Percentiles rank a stretch among this genome's conserved stretches.
These are phyloP conservation scores for Agrotis exclamationis DNA, from an alignment of 2,888 invertebrate genomes.

Conservation along the genomic window DNA sequence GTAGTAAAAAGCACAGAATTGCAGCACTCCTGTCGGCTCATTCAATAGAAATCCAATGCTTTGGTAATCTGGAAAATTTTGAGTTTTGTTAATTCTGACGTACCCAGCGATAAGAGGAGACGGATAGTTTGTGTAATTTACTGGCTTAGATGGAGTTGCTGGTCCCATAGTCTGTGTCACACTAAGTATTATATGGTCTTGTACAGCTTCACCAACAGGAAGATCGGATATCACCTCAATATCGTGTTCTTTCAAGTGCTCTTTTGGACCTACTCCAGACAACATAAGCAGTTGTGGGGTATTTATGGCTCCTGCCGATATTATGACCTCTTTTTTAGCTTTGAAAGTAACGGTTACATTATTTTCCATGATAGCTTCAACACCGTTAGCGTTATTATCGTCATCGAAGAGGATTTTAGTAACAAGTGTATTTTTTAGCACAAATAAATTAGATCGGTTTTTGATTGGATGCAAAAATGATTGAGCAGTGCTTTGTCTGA, in stretches of 20 bases:
- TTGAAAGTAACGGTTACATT: constrained; percentile 66
- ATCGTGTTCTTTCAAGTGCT: constrained; percentile 73
- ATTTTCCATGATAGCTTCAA: constrained; percentile 74
- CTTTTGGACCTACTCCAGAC: constrained; percentile 86
- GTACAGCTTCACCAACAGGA: constrained; percentile 84
- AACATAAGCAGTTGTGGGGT: constrained; percentile 86
- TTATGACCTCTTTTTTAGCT: constrained; percentile 85
- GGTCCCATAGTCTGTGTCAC: constrained; percentile 62
- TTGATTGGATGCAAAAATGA: constrained; percentile 81
- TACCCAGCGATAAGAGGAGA: constrained; percentile 64
- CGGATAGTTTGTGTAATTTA: constrained; percentile 68
- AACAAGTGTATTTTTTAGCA: constrained; percentile 85
- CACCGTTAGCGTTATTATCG: constrained; percentile 81
- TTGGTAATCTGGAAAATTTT: constrained; percentile 83
- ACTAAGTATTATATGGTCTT: constrained; percentile 80
- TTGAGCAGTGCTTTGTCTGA: constrained; percentile 85
- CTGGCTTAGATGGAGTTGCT: constrained; percentile 72
- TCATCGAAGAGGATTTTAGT: constrained; percentile 87
- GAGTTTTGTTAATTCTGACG: constrained; percentile 91
- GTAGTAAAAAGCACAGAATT: constrained; percentile 56
- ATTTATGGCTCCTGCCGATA: constrained; percentile 84
- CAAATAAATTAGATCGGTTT: constrained; percentile 73
- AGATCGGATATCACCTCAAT: constrained; percentile 79
- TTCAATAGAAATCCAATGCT: constrained; percentile 56
- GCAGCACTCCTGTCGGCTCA: constrained; percentile 32